phyloP scores from a whole-genome alignment of 92 coral and sea anemone genomes.

The Bergia puertoricense region DNA sequence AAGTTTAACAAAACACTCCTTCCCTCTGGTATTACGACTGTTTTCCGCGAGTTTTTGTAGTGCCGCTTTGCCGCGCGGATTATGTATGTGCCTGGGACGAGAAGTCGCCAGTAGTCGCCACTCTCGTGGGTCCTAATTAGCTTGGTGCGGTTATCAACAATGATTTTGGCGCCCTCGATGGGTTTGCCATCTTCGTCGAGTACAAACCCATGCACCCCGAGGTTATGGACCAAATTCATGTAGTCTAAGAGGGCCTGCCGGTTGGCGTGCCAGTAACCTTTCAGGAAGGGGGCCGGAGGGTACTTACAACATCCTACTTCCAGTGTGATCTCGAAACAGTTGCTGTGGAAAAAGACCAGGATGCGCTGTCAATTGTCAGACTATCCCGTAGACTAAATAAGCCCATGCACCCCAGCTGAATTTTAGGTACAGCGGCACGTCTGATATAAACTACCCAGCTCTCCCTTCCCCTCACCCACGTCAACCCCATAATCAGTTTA shows the following conservation, averaged over 20 bases:
- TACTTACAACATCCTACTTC: constrained; percentile 96
- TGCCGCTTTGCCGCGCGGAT: constrained; percentile 71
- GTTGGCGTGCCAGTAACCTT: constrained; percentile 85
- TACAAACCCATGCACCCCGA: constrained; percentile 92
- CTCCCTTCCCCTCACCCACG: no score
- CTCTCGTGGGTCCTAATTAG: constrained; percentile 65
- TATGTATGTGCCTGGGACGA: constrained; percentile 83
- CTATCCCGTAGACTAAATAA: no score
- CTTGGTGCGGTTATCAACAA: constrained; percentile 84
- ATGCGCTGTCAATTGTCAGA: not conserved
- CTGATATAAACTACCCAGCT: no score
- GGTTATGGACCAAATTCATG: constrained; percentile 79
- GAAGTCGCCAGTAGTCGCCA: constrained; percentile 94
- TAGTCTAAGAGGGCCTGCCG: constrained; percentile 78
- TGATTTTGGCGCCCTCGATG: constrained; percentile 76
- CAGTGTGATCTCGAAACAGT: constrained; percentile 90
- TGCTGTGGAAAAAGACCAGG: constrained; percentile 51
- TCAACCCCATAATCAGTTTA: no score
- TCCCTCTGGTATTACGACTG: constrained; percentile 63
- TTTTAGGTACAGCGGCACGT: no score
- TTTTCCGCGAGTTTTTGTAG: constrained; percentile 64
- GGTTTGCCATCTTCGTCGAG: constrained; percentile 80
- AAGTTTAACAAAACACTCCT: constrained; percentile 64
- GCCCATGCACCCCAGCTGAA: no score
- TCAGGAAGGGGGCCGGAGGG: constrained; percentile 73